Conservation (phyloP, 2,888 invertebrate genomes). For the Anodontia alba region DNA sequence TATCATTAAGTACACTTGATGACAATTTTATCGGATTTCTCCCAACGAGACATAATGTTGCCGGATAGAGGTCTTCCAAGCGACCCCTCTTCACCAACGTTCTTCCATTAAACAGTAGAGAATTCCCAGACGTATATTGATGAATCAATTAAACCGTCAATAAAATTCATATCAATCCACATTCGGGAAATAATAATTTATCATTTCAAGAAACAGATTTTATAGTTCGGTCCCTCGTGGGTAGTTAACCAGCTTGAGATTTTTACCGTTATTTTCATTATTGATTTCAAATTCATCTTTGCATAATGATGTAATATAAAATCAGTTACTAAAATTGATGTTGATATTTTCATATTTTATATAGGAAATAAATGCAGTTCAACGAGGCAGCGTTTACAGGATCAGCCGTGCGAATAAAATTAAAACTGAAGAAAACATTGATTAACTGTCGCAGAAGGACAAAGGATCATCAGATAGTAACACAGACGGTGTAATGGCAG, state of each 20-base stretch:
- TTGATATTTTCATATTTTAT: not conserved
- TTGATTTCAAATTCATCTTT: slow-evolving; percentile 18
- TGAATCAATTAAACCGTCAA: slow-evolving; percentile 24
- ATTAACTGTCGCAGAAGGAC: too few relatives aligned
- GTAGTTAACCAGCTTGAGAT: slow-evolving; percentile 21
- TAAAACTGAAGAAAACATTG: too few relatives aligned
- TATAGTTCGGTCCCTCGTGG: slow-evolving; percentile 21
- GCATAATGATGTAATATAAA: slow-evolving; percentile 16
- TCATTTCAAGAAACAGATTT: slow-evolving; percentile 24
- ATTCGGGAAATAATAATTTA: slow-evolving; percentile 24
- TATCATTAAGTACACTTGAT: slow-evolving; percentile 14
- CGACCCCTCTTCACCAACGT: not conserved
- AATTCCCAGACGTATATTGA: slow-evolving; percentile 15
- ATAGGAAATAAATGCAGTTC: too few relatives aligned
- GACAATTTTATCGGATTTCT: slow-evolving; percentile 10
- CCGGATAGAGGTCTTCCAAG: slow-evolving; percentile 6
- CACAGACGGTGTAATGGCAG: too few relatives aligned
- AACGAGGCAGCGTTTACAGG: too few relatives aligned
- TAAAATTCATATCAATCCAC: slow-evolving; percentile 22
- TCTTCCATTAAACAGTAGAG: slow-evolving; percentile 15
- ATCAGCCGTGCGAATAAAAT: too few relatives aligned
- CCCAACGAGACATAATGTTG: slow-evolving; percentile 14
- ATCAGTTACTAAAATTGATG: not conserved
- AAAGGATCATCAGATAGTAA: too few relatives aligned
- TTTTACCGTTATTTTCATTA: slow-evolving; percentile 1